A percentile compares a stretch with the other conserved stretches of the same genome.
phyloP scores from a whole-genome alignment of 2,888 invertebrate genomes.

The Erebia ligea region DNA sequence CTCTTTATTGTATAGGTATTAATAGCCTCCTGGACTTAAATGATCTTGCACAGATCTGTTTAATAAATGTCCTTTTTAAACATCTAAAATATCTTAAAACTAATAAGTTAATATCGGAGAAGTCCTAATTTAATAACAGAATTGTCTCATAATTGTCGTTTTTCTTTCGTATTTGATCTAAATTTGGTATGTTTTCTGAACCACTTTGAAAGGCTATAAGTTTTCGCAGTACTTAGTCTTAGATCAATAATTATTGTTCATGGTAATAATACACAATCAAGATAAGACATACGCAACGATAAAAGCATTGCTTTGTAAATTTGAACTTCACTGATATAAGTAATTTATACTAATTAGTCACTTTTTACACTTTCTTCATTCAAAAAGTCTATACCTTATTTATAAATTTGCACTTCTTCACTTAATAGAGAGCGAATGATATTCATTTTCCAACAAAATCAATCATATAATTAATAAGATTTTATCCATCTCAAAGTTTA shows the following conservation, averaged over 20 bases:
- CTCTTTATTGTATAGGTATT: too few species aligned
- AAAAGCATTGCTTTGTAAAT: not conserved
- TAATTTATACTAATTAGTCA: conserved; percentile 5
- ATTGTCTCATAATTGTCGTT: not conserved
- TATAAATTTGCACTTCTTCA: conserved; percentile 4
- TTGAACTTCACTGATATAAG: not conserved
- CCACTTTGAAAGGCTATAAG: too few species aligned
- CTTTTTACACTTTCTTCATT: conserved; percentile 6
- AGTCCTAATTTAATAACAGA: not conserved
- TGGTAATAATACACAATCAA: not conserved
- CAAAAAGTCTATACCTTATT: not conserved
- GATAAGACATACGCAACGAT: not conserved
- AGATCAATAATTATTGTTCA: not conserved
- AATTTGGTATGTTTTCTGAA: too few species aligned
- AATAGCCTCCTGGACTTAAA: conserved; percentile 20
- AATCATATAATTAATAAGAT: too few species aligned
- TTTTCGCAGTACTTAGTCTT: too few species aligned
- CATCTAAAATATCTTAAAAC: not conserved
- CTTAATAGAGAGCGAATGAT: conserved; percentile 18
- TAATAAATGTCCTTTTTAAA: not conserved
- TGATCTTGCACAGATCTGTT: not conserved
- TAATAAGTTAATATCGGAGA: not conserved
- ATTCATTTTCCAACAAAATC: not conserved
- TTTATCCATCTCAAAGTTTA: too few species aligned
- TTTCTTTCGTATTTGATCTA: not conserved